These are phyloP conservation scores for Hybos culiciformis DNA, from an alignment of 2,888 invertebrate species.

Conservation along the genomic window DNA sequence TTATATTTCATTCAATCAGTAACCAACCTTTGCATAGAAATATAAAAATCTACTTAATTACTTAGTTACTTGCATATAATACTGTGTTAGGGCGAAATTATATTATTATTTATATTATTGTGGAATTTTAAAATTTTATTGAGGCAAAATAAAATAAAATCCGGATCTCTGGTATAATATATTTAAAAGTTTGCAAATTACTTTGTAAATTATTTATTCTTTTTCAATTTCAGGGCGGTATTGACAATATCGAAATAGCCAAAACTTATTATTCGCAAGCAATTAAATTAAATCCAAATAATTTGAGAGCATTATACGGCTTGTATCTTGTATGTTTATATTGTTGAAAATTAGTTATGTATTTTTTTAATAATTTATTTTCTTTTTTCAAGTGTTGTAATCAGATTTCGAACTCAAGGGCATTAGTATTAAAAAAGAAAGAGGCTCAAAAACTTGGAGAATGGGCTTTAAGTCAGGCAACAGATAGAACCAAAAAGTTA, in stretches of 20 bases:
- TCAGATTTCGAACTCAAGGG: conserved; percentile 49
- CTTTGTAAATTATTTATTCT: background rate
- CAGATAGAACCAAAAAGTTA: conserved; percentile 27
- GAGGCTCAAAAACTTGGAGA: conserved; percentile 55
- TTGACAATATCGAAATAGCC: conserved; percentile 84
- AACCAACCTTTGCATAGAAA: too few relatives aligned
- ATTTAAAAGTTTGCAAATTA: too few relatives aligned
- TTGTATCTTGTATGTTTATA: conserved; percentile 70
- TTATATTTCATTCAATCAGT: too few relatives aligned
- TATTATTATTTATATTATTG: too few relatives aligned
- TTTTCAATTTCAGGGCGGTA: conserved; percentile 54
- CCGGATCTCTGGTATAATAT: too few relatives aligned
- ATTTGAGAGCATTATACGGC: conserved; percentile 84
- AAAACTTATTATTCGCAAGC: conserved; percentile 88
- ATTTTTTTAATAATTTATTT: background rate
- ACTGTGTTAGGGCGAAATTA: too few relatives aligned
- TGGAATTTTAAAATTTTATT: too few relatives aligned
- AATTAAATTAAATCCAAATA: conserved; percentile 73
- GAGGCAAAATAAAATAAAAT: too few relatives aligned
- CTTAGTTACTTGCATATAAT: too few relatives aligned
- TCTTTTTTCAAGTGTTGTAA: conserved; percentile 41
- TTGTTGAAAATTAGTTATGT: background rate
- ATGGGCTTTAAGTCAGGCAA: conserved; percentile 57
- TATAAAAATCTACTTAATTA: too few relatives aligned
- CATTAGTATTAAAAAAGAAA: conserved; percentile 53